Evolutionary conservation across 2,888 invertebrate genomes (phyloP).

Genomic region (Syritta pipiens): DNA sequence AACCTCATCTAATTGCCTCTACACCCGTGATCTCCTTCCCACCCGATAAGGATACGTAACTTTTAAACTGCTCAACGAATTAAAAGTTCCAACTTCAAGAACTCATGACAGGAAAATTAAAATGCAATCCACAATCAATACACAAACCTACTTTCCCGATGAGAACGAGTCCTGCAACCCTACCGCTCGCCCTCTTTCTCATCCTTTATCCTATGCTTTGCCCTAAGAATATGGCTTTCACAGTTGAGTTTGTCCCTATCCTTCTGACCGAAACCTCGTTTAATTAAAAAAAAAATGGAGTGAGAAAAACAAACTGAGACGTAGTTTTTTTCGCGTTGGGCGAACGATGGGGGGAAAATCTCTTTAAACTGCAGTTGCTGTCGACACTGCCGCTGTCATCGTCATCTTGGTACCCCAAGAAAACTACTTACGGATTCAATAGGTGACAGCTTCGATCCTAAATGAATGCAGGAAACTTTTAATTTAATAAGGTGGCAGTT

Average conservation of each 20-base stretch:
- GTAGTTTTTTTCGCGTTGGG: constrained; percentile 1
- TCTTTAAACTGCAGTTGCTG: constrained; percentile 38
- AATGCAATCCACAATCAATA: constrained; percentile 27
- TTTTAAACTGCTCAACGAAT: neutral
- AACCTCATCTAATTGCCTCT: too few species aligned
- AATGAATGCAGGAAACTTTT: constrained; percentile 62
- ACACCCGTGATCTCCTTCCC: too few species aligned
- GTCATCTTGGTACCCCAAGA: neutral
- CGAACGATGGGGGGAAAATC: constrained; percentile 14
- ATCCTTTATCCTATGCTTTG: constrained; percentile 26
- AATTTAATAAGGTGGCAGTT: constrained; percentile 60
- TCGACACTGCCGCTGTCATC: constrained; percentile 1
- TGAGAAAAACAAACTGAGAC: constrained; percentile 24
- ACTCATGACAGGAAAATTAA: constrained; percentile 41
- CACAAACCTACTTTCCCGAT: neutral
- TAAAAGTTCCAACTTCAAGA: neutral
- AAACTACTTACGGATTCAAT: constrained; percentile 54
- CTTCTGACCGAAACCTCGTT: neutral
- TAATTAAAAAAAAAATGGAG: constrained; percentile 26
- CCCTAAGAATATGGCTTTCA: constrained; percentile 16
- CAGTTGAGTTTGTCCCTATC: neutral
- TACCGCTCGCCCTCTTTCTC: neutral
- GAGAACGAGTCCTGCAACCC: too few species aligned
- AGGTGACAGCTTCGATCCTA: constrained; percentile 56
- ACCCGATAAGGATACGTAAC: too few species aligned